Evolutionary conservation across 1,140 invertebrate genomes (phyloP), one percentile per base, ranked within the genome.

Genomic region (Phthorimaea operculella): DNA sequence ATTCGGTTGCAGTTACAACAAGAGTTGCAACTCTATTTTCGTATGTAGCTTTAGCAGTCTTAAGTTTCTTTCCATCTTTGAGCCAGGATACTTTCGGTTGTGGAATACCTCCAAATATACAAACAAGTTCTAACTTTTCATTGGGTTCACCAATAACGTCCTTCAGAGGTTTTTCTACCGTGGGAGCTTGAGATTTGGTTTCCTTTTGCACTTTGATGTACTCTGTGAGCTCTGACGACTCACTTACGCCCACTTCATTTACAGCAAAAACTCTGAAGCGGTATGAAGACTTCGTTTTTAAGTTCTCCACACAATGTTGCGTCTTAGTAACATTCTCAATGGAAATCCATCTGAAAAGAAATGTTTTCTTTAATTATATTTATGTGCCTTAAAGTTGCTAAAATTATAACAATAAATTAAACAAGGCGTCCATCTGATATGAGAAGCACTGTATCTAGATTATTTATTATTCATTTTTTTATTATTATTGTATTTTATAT

Each of bases 21-120:
- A 93, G 83, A 33, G 92, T 92, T 49, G 93, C 92, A 10, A 94
- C 86, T 57, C 92, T 88, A 63, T 94, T 91, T 60, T 93, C 89
- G 63, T 92, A 94, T 10, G 87, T 88, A 11, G 89, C 89, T 52
- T 82, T 87, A 42, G 84, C 79, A n/a, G 74, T 84, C 36, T 87
- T 88, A 33, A 90, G 79, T 39, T 86, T 78, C 58, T 88, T 83
- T 6, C 87, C 88, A 65, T 90, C 87, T 70, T 88, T 89, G 49
- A 82, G 90, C 96, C 96, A 98, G 59, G 88, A 90, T 6, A 96
- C 90, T 63, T 89, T 91, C n/a, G 96, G 96, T 73, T 89, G 84
- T 4, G 96, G 95, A 66, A 90, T 85, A n/a, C 94, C 96, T 56
- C 90, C 90, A 68, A 94, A 92, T 47, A 93, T 90, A 72, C 94